These are phyloP conservation scores for Helicorthomorpha holstii DNA, from an alignment of 1,140 invertebrate genomes.

Conservation along the genomic window DNA sequence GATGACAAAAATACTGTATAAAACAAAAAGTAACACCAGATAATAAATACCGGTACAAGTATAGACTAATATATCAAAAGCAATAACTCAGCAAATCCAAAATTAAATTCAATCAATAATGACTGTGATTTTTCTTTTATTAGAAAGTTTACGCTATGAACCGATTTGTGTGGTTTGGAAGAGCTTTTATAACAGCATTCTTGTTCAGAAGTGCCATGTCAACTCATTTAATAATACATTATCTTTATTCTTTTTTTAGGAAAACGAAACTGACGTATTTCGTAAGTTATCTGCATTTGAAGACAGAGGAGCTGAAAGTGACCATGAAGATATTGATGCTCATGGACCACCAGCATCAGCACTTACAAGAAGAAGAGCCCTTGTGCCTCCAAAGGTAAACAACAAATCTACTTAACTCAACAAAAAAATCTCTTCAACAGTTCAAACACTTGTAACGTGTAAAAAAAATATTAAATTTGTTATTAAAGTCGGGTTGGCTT, in stretches of 20 bases:
- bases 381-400: slow-evolving; percentile 30
- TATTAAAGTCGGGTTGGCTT: slow-evolving; percentile 13
- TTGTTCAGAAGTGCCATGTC: too few relatives aligned
- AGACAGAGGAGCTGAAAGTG: slow-evolving; percentile 9
- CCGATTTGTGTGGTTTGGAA: too few relatives aligned
- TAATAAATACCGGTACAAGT: too few relatives aligned
- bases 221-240: too few relatives aligned
- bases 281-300: slow-evolving; percentile 14
- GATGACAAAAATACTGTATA: too few relatives aligned
- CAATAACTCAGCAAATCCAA: too few relatives aligned
- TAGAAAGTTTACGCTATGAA: too few relatives aligned
- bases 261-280: slow-evolving; percentile 16
- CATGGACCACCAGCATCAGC: slow-evolving; percentile 27
- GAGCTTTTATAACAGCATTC: too few relatives aligned
- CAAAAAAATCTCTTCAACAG: background rate
- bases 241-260: slow-evolving; percentile 8
- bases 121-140: too few relatives aligned
- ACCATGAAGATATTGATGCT: slow-evolving; percentile 18
- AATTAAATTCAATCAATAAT: too few relatives aligned
- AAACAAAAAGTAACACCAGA: too few relatives aligned
- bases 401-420: slow-evolving; percentile 8
- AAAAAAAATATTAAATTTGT: background rate
- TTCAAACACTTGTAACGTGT: background rate
- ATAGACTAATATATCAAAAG: too few relatives aligned
- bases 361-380: slow-evolving; percentile 26